Conservation (phyloP, 2,888 invertebrate species). For the Blera fallax region DNA sequence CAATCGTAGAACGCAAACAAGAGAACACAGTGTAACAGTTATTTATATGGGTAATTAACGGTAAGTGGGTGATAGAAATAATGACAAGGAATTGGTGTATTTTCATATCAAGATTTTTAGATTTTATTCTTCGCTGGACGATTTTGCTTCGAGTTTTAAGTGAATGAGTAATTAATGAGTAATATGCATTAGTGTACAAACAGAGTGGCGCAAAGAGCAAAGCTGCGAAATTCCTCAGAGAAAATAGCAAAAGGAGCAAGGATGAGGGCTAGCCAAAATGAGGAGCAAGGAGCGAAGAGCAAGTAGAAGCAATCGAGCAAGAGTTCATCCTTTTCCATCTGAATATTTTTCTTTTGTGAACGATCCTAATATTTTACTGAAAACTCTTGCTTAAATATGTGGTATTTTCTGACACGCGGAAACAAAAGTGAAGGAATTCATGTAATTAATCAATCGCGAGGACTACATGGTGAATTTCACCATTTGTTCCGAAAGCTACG, state of each 20-base stretch:
- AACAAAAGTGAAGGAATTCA: neutral
- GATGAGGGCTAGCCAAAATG: no score
- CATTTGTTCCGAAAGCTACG: neutral
- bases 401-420: no score
- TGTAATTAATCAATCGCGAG: neutral
- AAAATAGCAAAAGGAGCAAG: no score
- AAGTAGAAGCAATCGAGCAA: no score
- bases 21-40: slow-evolving; percentile 15
- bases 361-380: no score
- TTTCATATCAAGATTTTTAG: neutral
- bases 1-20: neutral
- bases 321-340: no score
- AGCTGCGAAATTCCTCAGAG: no score
- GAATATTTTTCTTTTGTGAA: no score
- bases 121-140: neutral
- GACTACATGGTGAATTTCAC: neutral
- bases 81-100: slow-evolving; percentile 2
- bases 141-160: neutral
- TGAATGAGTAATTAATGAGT: slow-evolving; percentile 23
- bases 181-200: no score
- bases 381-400: no score
- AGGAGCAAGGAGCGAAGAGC: no score
- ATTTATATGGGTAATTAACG: slow-evolving; percentile 26
- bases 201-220: no score
- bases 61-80: slow-evolving; percentile 22